Evolutionary conservation across 2,113 vertebrate genomes (phyloP).

Genomic region (Pomatostomus ruficeps): DNA sequence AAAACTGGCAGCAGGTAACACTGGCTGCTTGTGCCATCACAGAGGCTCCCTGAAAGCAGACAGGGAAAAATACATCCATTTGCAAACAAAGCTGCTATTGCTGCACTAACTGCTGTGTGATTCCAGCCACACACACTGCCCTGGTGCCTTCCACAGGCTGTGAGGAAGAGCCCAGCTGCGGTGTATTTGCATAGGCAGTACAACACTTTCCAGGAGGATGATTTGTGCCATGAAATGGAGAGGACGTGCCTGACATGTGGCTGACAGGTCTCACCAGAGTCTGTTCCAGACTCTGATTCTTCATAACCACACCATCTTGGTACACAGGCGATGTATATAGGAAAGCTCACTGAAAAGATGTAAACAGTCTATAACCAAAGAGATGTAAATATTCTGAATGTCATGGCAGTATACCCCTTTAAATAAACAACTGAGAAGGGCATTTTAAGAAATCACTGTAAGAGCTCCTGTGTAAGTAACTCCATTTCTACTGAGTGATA

Average conservation of each 20-base stretch:
- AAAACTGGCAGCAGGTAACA: constrained; percentile 85
- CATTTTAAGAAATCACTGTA: neutral
- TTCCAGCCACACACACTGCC: neutral
- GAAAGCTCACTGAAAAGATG: neutral
- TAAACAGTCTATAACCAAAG: neutral
- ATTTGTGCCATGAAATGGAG: neutral
- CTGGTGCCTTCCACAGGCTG: neutral
- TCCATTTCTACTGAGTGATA: neutral
- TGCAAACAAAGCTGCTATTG: neutral
- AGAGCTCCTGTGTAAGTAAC: neutral
- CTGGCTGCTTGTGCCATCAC: constrained; percentile 56
- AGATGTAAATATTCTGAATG: neutral
- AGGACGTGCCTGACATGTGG: neutral
- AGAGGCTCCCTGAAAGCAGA: constrained; percentile 78
- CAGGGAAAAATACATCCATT: neutral
- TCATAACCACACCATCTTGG: neutral
- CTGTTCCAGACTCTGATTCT: neutral
- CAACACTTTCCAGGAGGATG: neutral
- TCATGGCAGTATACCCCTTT: neutral
- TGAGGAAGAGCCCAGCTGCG: neutral
- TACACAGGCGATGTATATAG: neutral
- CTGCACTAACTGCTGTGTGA: neutral
- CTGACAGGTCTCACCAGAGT: neutral
- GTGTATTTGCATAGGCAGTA: neutral
- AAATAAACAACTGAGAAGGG: neutral